Conservation (phyloP, 2,888 invertebrate species). For the Mythimna impura region DNA sequence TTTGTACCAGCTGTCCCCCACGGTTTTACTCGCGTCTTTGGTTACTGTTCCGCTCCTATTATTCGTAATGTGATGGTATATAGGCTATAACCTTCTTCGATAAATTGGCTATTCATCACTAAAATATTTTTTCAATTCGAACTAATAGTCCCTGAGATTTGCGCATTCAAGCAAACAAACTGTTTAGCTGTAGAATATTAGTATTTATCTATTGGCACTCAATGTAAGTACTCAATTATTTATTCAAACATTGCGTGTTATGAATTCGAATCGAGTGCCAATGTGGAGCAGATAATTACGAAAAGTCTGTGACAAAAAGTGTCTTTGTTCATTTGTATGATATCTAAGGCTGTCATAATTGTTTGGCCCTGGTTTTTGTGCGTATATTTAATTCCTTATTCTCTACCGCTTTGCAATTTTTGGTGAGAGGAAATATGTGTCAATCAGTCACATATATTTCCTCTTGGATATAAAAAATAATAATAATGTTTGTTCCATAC, state of each 20-base stretch:
- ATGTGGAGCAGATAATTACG: slow-evolving; percentile 21
- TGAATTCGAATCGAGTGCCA: neutral
- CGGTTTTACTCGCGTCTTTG: no score
- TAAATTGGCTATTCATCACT: no score
- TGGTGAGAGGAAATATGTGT: neutral
- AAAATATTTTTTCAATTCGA: no score
- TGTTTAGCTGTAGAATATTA: no score
- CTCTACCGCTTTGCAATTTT: neutral
- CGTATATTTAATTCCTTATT: slow-evolving; percentile 17
- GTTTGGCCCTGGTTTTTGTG: slow-evolving; percentile 22
- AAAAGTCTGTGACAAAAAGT: slow-evolving; percentile 22
- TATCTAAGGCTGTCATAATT: slow-evolving; percentile 4
- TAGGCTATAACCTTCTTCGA: no score
- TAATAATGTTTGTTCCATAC: neutral
- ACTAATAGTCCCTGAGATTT: no score
- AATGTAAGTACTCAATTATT: neutral
- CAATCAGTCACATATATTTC: slow-evolving; percentile 10
- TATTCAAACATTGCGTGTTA: slow-evolving; percentile 5
- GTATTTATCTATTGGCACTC: neutral
- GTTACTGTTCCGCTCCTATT: no score
- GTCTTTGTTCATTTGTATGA: slow-evolving; percentile 21
- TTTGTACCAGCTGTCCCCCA: no score
- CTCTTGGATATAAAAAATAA: slow-evolving; percentile 9
- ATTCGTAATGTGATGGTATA: no score
- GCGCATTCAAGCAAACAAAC: no score